A percentile compares a stretch with the other conserved stretches of the same genome.
These are phyloP conservation scores for Upupa epops DNA, from an alignment of 2,113 vertebrate species.

Conservation along the genomic window DNA sequence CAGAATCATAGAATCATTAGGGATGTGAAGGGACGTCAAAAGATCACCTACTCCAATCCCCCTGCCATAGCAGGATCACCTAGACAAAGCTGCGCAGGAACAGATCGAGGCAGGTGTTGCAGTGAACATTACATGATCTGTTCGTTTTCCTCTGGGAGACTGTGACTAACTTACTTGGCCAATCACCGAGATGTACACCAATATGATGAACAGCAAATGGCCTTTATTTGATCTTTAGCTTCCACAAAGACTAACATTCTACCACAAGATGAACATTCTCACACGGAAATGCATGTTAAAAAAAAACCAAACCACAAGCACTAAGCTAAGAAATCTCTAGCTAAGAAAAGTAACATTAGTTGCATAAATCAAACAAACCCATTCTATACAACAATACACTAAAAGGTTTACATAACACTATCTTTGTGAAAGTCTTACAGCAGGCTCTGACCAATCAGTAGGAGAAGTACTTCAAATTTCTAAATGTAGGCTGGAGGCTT, in stretches of 20 bases:
- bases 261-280: not conserved
- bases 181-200: no score
- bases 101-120: no score
- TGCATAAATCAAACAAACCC: not conserved
- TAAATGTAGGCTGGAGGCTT: not conserved
- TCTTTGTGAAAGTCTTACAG: not conserved
- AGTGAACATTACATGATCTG: no score
- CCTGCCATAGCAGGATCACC: no score
- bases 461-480: not conserved
- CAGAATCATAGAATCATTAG: no score
- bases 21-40: no score
- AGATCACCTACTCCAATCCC: no score
- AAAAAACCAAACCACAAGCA: not conserved
- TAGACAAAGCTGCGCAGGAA: no score
- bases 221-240: not conserved
- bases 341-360: not conserved
- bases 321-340: not conserved
- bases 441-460: fast-evolving
- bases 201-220: no score
- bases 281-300: not conserved
- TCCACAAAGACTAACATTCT: not conserved
- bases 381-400: not conserved
- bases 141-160: no score
- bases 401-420: not conserved
- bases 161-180: no score